Base-by-base conservation (phyloP, 2,888 invertebrate species). In the Mesochorus sp. region DNA sequence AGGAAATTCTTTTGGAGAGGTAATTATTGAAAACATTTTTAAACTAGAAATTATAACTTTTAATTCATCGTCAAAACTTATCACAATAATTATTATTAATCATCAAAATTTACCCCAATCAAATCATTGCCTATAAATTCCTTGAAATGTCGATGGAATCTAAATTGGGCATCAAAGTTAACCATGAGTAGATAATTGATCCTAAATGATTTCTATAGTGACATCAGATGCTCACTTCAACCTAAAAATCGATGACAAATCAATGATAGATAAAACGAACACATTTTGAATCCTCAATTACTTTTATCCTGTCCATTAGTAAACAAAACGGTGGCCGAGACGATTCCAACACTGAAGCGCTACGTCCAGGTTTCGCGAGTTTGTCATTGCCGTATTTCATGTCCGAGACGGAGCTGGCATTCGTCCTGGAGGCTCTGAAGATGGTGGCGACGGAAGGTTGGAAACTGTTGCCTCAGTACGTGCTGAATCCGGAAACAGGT, bases 381-480 rank as follows among this genome's bases (percentile, higher is more conserved):
- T 93, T 98, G 21, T 96, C 96, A 61, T 92, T 98, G 67, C 96
- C 97, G 0, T 98, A 95, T 91, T 97, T 97, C 90, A 95, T 96
- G 93, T 93, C 94, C 17, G 96, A 97, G 82, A 92, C 94, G 53
- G 96, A 97, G 88, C 92, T 97, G 17, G 95, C 95, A 0, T 97
- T 96, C 89, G 94, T 97, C 1, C 92, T 97, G 82, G 96, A 96
- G 91, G 96, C 97, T 0, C 91, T 98, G 14, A 95, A 95, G 89
- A 95, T 97, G 95, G 96, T 97, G 0, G 97, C 97, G 0, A 95
- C 96, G 2, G 95, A 97, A 92, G 97, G 95, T 0, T 97, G 97
- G 96, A 96, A 96, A 87, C 93, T 98, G 44, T 90, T 98, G 64
- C 97, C 97, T 0, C 96, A 97, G 89, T 97, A 97, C 88, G 93